Base-by-base conservation (phyloP, 2,888 invertebrate genomes). In the Chloromyia formosa region DNA sequence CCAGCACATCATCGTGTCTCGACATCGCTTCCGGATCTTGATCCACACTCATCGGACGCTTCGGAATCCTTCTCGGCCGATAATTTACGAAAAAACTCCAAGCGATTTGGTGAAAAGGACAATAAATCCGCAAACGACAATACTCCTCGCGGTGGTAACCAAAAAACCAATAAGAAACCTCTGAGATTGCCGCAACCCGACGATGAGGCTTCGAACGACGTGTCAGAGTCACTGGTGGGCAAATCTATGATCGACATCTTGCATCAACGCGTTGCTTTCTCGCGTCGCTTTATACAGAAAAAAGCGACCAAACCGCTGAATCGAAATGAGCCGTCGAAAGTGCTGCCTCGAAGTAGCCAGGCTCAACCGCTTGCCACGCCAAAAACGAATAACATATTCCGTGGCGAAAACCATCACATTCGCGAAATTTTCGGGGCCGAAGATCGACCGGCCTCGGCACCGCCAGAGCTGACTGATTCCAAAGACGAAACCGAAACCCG, bases 401-500 rank as follows among this genome's bases (percentile, higher is more conserved):
- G 68, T 16, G 56, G 42, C 18, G 71, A 71, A 40, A 56, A 71
- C 20, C 71, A 71, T 58, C 71, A 71, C 16, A 71, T 71, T 42
- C 90, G 93, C 79, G 93, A 94, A 85, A 93, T 94, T 1, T 94
- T 94, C 83, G 94, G 94, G 0, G 84, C 83, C 1, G 83, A 82
- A 76, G 94, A 94, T 80, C 87, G 94, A 56, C 93, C 94, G 0
- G 93, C 94, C 0, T 94, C 94, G 0, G 94, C 94, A 0, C 94
- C 94, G 0, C 94, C 94, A 0, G 82, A 83, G 75, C 82, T 84
- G 23, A 58, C 61, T 12, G 75, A 78, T 16, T 58, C 71, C 12
- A 53, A 66, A 9, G 82, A 83, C 14, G 80, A 83, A 9, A 82
- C 82, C 16, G 84, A 85, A 16, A 82, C 82, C 0, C 86, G 86